Evolutionary conservation across 2,797 vertebrate genomes (phyloP), one percentile per base, ranked within the genome.

Genomic region (Helarctos malayanus): DNA sequence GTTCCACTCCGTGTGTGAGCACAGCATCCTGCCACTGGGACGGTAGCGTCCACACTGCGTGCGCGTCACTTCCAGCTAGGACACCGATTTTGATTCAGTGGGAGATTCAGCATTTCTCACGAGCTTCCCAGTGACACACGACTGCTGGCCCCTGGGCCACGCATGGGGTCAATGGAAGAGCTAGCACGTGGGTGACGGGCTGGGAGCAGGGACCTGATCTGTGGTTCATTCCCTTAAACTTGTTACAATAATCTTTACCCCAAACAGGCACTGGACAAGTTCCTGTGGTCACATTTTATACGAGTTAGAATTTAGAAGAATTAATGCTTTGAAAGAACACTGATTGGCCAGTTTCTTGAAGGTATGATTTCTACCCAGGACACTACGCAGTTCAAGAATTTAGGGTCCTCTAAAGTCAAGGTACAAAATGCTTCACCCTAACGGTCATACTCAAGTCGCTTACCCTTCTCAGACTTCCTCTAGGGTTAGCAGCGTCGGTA

Each of bases 381-480:
- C 12, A 1, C n/a, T 29, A 25, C 49, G 29, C 41, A 7, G n/a
- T 59, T 47, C 11, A 2, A 71, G n/a, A 73, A 56, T 16, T 63
- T 9, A 25, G 57, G 86, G 7, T 21, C 56, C 41, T 85, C 14
- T 49, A 14, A 73, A 35, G 32, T 38, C 3, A 21, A 16, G 32
- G 38, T 10, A 2, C 27, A 6, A 49, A n/a, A 52, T 5, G 25
- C 84, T n/a, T 0, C 1, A n/a, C 54, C 54, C 13, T 13, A 13
- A 6, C 38, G 6, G 27, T 82, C 85, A 14, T 6, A 14, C 1
- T 6, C 8, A 23, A 38, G 7, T 41, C 38, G 69, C 98, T 98
- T 89, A 99, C 99, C 98, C 98, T 98, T 97, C 98, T 97, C 79
- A 7, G 8, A 1, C 78, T 95, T 93, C 98, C 98, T 15, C 81